These are phyloP conservation scores for Ictidomys tridecemlineatus DNA, from an alignment of 2,113 vertebrate genomes.

Conservation along the genomic window DNA sequence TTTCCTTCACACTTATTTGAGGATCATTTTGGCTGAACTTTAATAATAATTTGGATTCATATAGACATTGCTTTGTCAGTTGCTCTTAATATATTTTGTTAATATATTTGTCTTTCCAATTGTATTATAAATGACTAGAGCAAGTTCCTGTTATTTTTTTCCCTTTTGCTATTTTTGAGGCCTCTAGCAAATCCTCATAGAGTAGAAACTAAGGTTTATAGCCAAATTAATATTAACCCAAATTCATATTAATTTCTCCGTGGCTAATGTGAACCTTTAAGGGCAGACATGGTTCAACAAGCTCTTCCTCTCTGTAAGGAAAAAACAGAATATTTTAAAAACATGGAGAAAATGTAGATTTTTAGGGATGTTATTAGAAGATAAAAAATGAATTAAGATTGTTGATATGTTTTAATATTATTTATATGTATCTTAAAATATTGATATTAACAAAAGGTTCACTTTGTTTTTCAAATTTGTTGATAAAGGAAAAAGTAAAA, in stretches of 20 bases:
- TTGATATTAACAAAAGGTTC: neutral
- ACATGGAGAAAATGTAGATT: neutral
- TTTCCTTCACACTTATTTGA: constrained; percentile 6
- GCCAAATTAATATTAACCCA: neutral
- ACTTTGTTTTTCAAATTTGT: neutral
- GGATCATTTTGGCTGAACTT: neutral
- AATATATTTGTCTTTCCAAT: neutral
- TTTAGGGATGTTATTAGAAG: neutral
- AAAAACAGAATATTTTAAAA: neutral
- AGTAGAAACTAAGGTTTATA: constrained; percentile 28
- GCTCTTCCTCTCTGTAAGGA: neutral
- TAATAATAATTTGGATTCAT: constrained; percentile 54
- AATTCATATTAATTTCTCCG: neutral
- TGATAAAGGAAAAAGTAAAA: neutral
- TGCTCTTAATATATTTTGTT: constrained; percentile 34
- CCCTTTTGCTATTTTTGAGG: neutral
- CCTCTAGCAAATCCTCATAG: neutral
- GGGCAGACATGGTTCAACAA: neutral
- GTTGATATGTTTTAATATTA: neutral
- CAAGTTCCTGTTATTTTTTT: neutral
- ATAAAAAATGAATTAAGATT: neutral
- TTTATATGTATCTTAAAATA: neutral
- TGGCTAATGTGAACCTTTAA: neutral
- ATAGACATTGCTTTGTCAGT: neutral
- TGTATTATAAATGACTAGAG: neutral